Conservation (phyloP, 2,797 vertebrate genomes). For the Falco columbarius region DNA sequence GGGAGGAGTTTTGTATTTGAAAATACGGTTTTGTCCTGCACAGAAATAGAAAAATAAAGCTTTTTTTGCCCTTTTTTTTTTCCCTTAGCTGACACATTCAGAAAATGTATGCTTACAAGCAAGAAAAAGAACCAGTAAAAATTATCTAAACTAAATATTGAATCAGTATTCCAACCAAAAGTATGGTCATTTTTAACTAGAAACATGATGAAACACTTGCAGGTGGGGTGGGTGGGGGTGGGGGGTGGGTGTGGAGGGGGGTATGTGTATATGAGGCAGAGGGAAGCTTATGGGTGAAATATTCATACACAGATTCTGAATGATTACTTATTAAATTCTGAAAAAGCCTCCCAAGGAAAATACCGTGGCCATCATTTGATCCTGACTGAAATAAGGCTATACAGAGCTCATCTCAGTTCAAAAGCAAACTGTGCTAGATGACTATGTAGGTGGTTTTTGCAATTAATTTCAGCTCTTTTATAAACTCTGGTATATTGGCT, state of each 20-base stretch:
- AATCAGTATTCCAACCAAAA: not conserved
- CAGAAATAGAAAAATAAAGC: not conserved
- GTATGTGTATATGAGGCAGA: not conserved
- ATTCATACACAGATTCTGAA: not conserved
- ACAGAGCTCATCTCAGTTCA: not conserved
- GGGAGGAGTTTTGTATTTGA: not conserved
- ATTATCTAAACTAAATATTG: not conserved
- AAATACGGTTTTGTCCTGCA: not conserved
- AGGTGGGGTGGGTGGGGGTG: too few relatives aligned
- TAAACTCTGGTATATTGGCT: not conserved
- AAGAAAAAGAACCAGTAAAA: not conserved
- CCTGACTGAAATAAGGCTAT: not conserved
- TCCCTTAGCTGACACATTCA: not conserved
- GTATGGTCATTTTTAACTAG: not conserved
- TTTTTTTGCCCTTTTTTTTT: too few relatives aligned
- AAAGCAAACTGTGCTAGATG: not conserved
- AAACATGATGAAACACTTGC: not conserved
- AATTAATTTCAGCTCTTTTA: not conserved
- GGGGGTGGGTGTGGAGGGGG: too few relatives aligned
- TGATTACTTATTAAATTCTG: not conserved
- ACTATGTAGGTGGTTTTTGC: not conserved
- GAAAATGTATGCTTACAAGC: not conserved
- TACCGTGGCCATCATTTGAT: not conserved
- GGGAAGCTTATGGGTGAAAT: not conserved
- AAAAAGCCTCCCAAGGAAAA: not conserved